Evolutionary conservation across 2,113 vertebrate species (phyloP).

Genomic region (Lathamus discolor): DNA sequence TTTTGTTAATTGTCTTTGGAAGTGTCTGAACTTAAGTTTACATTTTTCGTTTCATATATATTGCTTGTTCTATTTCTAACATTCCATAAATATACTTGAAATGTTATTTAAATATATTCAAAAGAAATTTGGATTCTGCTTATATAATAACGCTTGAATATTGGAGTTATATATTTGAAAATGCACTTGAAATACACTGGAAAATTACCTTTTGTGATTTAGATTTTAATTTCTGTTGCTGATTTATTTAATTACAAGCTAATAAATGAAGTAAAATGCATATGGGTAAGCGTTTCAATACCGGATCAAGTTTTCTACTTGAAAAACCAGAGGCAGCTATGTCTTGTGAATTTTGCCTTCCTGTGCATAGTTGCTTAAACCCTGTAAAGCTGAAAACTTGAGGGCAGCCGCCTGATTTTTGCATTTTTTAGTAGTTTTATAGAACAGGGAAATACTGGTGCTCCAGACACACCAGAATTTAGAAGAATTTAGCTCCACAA

Average conservation of each 20-base stretch:
- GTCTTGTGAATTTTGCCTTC: neutral
- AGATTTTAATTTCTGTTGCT: conserved; percentile 94
- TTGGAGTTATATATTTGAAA: conserved; percentile 95
- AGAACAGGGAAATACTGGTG: neutral
- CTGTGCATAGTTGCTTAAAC: conserved; percentile 4
- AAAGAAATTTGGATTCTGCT: conserved; percentile 87
- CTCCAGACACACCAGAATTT: neutral
- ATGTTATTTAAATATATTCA: conserved; percentile 98
- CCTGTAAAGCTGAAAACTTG: neutral
- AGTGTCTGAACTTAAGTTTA: conserved; percentile 93
- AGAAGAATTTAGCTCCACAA: neutral
- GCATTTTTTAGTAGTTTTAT: neutral
- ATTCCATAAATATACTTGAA: conserved; percentile 99
- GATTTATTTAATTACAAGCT: conserved; percentile 98
- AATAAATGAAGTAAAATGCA: conserved; percentile 94
- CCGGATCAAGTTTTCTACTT: conserved; percentile 44
- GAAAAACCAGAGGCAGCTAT: neutral
- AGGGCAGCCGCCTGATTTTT: neutral
- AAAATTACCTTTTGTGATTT: conserved; percentile 98
- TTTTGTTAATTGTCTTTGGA: conserved; percentile 86
- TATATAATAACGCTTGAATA: conserved; percentile 93
- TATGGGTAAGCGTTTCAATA: conserved; percentile 80
- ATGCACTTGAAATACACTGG: conserved; percentile 99
- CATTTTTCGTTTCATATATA: conserved; percentile 91
- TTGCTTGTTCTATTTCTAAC: conserved; percentile 92